Evolutionary conservation across 2,797 vertebrate genomes (phyloP), one percentile per base, ranked within the genome.

Genomic region (Margarornis squamiger): DNA sequence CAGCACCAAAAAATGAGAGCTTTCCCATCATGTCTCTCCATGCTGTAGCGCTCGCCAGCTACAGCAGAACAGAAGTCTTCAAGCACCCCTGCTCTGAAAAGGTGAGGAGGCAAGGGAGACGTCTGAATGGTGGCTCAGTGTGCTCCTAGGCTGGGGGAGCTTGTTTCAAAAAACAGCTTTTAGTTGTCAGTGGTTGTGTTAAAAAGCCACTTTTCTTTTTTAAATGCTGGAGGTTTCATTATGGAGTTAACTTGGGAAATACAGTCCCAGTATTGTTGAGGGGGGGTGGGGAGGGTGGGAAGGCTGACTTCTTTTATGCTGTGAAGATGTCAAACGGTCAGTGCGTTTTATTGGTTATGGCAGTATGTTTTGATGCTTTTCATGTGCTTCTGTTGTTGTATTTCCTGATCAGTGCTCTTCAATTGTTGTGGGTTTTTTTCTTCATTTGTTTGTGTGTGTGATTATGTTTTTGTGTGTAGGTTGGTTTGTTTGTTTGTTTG

Each of bases 21-120:
- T 61, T 90, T 63, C 34, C 90, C 91, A 92, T n/a, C 80, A 92
- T 97, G 95, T 95, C 92, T 95, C 32, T 88, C 55, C 79, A 14
- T 26, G 88, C 83, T 45, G 92, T 96, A 95, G 78, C 87, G 18
- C 14, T 90, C 12, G 19, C 58, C 63, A 82, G 55, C 54, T 92
- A 75, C 52, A 51, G 74, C 51, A 7, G 38, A 19, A 8, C 65
- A 17, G 70, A 84, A 68, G 43, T 27, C 74, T 95, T 96, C 66
- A 51, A 86, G 70, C 79, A 62, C 10, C n/a, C 49, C 29, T 17
- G 16, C 91, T 59, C 92, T 32, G 34, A 65, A 59, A 58, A 92
- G 83, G 80, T 92, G 30, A 63, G 36, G 30, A 63, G 34, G 29
- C 41, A 22, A 14, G 30, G 59, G 8, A 32, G 20, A 30, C 13